These are phyloP conservation scores for Sicus ferrugineus DNA, from an alignment of 2,888 invertebrate genomes.

Conservation along the genomic window DNA sequence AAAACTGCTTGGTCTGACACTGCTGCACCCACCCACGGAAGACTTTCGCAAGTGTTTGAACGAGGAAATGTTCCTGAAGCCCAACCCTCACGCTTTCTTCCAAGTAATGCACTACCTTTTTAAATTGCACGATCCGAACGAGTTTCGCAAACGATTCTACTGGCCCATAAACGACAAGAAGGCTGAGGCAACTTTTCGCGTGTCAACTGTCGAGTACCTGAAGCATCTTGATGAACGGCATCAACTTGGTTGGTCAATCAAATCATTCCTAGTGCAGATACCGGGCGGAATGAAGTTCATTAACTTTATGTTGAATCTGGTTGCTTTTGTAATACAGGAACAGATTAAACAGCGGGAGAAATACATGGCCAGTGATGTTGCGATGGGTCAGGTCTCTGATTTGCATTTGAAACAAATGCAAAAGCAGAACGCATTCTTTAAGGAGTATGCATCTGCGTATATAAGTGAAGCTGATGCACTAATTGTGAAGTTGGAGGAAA, in stretches of 20 bases:
- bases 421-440: constrained; percentile 49
- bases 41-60: constrained; percentile 53
- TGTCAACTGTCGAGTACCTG: constrained; percentile 59
- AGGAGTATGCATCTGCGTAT: constrained; percentile 54
- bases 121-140: constrained; percentile 56
- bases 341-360: constrained; percentile 55
- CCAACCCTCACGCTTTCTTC: constrained; percentile 61
- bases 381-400: constrained; percentile 35
- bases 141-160: constrained; percentile 62
- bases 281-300: constrained; percentile 64
- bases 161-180: constrained; percentile 63
- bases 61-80: constrained; percentile 62
- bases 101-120: constrained; percentile 62
- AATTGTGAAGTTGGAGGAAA: constrained; percentile 44
- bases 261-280: constrained; percentile 61
- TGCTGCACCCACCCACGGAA: constrained; percentile 53
- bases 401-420: constrained; percentile 47
- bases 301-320: constrained; percentile 56
- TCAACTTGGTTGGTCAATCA: constrained; percentile 57
- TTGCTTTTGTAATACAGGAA: constrained; percentile 57
- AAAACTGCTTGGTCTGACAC: constrained; percentile 51
- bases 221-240: constrained; percentile 60
- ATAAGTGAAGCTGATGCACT: constrained; percentile 48
- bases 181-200: constrained; percentile 58
- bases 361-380: constrained; percentile 39